Conservation (phyloP, 2,113 vertebrate species). For the Sardina pilchardus region DNA sequence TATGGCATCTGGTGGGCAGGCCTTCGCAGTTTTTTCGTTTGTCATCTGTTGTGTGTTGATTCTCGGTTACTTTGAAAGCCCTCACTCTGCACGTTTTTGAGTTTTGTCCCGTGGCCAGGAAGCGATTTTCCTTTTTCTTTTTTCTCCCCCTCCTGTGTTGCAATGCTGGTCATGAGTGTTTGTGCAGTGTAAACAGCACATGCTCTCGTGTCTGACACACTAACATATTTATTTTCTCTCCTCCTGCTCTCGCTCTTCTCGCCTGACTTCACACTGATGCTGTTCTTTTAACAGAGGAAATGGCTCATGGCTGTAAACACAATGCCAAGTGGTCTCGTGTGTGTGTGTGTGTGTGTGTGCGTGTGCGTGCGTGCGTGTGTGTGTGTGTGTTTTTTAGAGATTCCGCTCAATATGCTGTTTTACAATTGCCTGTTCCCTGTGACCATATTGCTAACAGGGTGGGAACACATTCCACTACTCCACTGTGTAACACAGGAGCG, state of each 20-base stretch:
- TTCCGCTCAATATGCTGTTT: slow-evolving; percentile 18
- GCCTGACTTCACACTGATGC: background rate
- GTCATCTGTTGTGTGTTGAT: background rate
- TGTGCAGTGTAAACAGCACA: slow-evolving; percentile 48
- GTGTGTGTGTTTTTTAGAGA: background rate
- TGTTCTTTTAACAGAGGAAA: background rate
- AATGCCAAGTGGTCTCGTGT: background rate
- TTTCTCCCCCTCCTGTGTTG: background rate
- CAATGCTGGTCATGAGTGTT: slow-evolving; percentile 39
- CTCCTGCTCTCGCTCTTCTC: background rate
- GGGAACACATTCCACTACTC: slow-evolving; percentile 31
- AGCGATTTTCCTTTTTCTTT: slow-evolving; percentile 14
- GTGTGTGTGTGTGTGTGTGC: slow-evolving; percentile 23
- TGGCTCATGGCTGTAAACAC: background rate
- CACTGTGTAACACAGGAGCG: slow-evolving; percentile 2
- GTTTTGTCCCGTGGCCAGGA: background rate
- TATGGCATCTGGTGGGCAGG: background rate
- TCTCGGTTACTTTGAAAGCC: background rate
- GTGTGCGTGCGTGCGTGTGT: background rate
- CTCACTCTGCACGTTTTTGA: background rate
- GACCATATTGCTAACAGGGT: slow-evolving; percentile 13
- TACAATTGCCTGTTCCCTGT: slow-evolving; percentile 32
- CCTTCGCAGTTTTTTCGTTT: background rate
- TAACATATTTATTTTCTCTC: slow-evolving; percentile 53
- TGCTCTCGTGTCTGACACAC: slow-evolving; percentile 47